A percentile compares a stretch with the other conserved stretches of the same genome.
phyloP scores from a whole-genome alignment of 2,113 vertebrate genomes.

The Dinomys branickii region DNA sequence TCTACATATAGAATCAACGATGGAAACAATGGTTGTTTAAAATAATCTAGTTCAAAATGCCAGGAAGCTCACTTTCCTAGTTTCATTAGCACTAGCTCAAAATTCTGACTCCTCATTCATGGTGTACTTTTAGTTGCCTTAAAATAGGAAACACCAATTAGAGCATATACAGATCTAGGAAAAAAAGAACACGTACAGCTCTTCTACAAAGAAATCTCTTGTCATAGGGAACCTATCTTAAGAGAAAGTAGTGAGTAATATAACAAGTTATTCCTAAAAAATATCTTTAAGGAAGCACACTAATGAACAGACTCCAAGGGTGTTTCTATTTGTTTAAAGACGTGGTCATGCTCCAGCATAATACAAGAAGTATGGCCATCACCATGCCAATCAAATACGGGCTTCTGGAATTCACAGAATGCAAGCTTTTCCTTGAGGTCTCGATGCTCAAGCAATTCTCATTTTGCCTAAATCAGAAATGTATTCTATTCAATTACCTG shows the following conservation, averaged over 20 bases:
- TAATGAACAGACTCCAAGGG: background rate
- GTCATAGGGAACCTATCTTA: background rate
- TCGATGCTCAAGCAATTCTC: background rate
- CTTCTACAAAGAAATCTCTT: background rate
- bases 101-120: background rate
- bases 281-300: background rate
- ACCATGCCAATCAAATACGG: background rate
- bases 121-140: background rate
- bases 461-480: slow-evolving; percentile 1
- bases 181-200: background rate
- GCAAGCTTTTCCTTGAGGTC: background rate
- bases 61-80: background rate
- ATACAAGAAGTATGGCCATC: background rate
- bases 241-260: background rate
- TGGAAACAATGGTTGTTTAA: background rate
- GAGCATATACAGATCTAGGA: background rate
- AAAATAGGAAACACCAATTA: background rate
- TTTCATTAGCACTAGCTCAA: background rate
- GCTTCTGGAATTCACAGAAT: background rate
- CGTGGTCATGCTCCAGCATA: background rate
- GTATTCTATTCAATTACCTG: background rate
- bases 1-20: background rate
- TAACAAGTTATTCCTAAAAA: background rate
- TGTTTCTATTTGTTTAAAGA: background rate
- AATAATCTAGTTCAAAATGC: background rate